Percentiles rank a stretch among this genome's conserved stretches.
Conservation (phyloP, 2,113 vertebrate genomes). For the Pachycephala philippinensis region DNA sequence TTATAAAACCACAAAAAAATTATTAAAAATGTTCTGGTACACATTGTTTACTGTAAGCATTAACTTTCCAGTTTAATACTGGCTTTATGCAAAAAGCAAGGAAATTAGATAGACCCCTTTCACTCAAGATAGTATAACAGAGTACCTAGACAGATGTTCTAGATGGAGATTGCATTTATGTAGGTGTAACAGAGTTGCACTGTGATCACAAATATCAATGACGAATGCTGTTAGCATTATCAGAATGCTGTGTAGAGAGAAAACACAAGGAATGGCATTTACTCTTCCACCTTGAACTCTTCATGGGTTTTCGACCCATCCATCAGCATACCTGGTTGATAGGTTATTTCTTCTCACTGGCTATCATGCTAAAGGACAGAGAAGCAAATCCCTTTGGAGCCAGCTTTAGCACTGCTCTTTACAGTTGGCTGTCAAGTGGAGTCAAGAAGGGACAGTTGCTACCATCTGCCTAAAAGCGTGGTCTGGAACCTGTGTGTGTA, state of each 20-base stretch:
- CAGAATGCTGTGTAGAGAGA: not conserved
- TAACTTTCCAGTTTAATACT: not conserved
- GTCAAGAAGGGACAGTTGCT: not conserved
- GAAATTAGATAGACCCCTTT: not conserved
- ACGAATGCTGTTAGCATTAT: not conserved
- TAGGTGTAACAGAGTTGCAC: not conserved
- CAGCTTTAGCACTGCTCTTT: constrained; percentile 7
- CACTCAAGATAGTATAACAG: not conserved
- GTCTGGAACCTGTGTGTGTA: not conserved
- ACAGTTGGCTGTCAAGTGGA: not conserved
- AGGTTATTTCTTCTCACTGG: not conserved
- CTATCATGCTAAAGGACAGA: not conserved
- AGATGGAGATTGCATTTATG: not conserved
- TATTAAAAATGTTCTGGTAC: not conserved
- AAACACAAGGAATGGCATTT: not conserved
- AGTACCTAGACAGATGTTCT: not conserved
- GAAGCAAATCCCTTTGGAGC: not conserved
- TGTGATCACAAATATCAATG: not conserved
- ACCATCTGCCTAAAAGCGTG: not conserved
- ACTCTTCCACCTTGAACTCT: not conserved
- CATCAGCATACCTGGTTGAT: not conserved
- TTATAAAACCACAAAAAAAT: not conserved
- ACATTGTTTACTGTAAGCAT: not conserved
- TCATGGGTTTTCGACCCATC: not conserved
- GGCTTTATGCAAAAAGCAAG: not conserved